A percentile compares a stretch with the other conserved stretches of the same genome.
Evolutionary conservation across 2,797 vertebrate species (phyloP).

Genomic region (Loriculus beryllinus): DNA sequence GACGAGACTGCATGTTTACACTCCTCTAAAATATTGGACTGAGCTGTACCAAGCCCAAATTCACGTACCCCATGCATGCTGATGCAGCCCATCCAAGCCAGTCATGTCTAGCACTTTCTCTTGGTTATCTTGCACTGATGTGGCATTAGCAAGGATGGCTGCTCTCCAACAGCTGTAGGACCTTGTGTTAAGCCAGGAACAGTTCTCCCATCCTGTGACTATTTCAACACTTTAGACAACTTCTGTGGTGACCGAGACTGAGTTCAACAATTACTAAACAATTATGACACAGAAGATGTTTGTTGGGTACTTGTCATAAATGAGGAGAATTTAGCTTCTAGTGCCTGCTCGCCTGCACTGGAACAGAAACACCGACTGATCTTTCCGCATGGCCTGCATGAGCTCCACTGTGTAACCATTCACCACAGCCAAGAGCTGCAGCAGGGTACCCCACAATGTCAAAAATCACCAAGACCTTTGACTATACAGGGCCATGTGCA

Average conservation of each 20-base stretch:
- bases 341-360: not conserved
- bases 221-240: not conserved
- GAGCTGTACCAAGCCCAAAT: not conserved
- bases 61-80: not conserved
- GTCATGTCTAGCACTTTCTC: not conserved
- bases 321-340: not conserved
- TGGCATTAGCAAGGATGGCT: not conserved
- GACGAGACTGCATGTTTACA: rapidly evolving
- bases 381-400: not conserved
- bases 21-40: not conserved
- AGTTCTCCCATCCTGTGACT: not conserved
- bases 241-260: not conserved
- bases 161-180: not conserved
- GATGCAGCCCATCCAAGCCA: not conserved
- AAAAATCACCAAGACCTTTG: not conserved
- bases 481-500: rapidly evolving
- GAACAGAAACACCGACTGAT: not conserved
- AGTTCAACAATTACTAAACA: not conserved
- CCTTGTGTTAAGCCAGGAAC: not conserved
- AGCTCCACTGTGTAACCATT: not conserved
- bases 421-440: not conserved
- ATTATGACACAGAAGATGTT: not conserved
- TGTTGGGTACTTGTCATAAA: not conserved
- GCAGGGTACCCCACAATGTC: not conserved
- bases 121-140: not conserved